Evolutionary conservation across 1,140 invertebrate genomes (phyloP), one percentile per base, ranked within the genome.

Genomic region (Leptopilina boulardi): DNA sequence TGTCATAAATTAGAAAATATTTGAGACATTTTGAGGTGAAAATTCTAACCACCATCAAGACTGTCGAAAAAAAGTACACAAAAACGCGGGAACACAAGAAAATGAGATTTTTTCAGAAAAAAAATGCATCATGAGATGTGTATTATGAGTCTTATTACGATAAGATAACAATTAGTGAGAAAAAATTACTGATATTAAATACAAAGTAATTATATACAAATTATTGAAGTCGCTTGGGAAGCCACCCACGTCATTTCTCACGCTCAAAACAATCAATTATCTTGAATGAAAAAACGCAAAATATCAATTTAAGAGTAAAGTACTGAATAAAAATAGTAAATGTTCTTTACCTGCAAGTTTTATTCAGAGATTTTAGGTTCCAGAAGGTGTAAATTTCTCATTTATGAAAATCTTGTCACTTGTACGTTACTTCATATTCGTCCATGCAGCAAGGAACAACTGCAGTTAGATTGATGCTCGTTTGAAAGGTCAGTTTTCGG

Each of bases 401-500:
- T 82, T 82, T 83, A 82, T 74, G 19, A 77, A 66, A 70, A 26
- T 70, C 54, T 70, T 76, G 23, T 70, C 21, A 74, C 34, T 34
- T 47, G 71, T 73, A 83, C 79, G 78, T 84, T 79, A 79, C 56
- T 72, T 42, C 26, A 15, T 15, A 70, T 73, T 66, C 74, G 59
- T 71, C 73, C 75, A 76, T 74, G 26, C 77, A 56, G 21, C 42
- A 56, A 81, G 76, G 78, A 76, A 76, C 75, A 82, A 82, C 80
- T 82, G 82, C 78, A 82, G 81, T 85, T 51, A 18, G 42, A n/a
- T 44, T 83, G 84, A 86, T 80, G 84, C 83, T 81, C 59, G 78
- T 87, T 86, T 79, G 85, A 87, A 87, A 80, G 84, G 82, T 82
- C 75, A 82, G 81, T 78, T 85, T 84, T 83, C 70, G 78, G 78